These are phyloP conservation scores for Pemphredon lugubris DNA, from an alignment of 2,888 invertebrate species.

Conservation along the genomic window DNA sequence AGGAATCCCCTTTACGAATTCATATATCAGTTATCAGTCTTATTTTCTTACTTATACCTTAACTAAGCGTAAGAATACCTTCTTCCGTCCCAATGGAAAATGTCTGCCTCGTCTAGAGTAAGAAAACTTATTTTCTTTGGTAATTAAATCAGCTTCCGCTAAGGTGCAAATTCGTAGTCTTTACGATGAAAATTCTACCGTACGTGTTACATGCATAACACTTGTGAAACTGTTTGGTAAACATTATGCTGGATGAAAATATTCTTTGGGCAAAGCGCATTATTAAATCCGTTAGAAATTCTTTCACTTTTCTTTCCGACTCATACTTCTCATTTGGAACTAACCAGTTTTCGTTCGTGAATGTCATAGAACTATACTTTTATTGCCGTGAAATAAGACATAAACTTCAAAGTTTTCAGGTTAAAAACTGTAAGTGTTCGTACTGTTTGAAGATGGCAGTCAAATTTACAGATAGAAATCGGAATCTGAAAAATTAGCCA, in stretches of 20 bases:
- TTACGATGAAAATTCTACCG: slow-evolving; percentile 24
- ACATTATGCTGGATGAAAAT: not conserved
- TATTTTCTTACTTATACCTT: slow-evolving; percentile 41
- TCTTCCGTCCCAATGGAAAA: slow-evolving; percentile 3
- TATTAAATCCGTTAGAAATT: slow-evolving; percentile 6
- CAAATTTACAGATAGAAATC: no score
- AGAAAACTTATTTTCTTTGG: slow-evolving; percentile 48
- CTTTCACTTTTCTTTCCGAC: no score
- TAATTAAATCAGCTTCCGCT: slow-evolving; percentile 18
- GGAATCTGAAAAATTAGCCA: no score
- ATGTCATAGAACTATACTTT: slow-evolving; percentile 21
- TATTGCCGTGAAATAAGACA: no score
- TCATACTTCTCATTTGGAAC: no score
- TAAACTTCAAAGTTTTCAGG: no score
- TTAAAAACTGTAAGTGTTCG: no score
- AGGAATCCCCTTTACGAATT: slow-evolving; percentile 63
- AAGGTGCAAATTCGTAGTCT: slow-evolving; percentile 6
- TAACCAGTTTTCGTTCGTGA: no score
- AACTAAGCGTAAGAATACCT: slow-evolving; percentile 42
- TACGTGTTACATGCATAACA: not conserved
- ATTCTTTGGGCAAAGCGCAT: slow-evolving; percentile 5
- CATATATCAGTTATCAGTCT: slow-evolving; percentile 64
- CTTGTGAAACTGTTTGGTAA: not conserved
- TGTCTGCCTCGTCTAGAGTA: not conserved
- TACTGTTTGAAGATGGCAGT: no score